Conservation (phyloP, 2,113 vertebrate genomes). For the Pundamilia nyererei region DNA sequence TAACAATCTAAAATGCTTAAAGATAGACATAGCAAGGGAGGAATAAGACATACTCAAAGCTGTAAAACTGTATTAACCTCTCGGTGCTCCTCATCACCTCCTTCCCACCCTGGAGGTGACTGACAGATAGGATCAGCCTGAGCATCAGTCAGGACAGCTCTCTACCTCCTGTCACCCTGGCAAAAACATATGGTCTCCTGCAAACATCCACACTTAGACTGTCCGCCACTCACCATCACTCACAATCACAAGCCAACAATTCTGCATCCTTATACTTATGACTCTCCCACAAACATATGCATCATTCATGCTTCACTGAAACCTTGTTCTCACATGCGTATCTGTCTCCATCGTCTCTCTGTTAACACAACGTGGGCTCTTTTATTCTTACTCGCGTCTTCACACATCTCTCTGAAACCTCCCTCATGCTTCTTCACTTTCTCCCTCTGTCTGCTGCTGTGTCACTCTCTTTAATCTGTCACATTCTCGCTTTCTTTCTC, state of each 20-base stretch:
- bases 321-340: constrained; percentile 12
- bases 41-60: background rate
- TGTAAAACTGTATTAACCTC: constrained; percentile 1
- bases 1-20: background rate
- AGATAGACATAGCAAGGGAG: background rate
- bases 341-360: background rate
- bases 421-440: background rate
- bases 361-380: background rate
- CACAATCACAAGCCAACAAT: background rate
- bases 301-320: constrained; percentile 2
- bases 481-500: background rate
- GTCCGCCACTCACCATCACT: constrained; percentile 2
- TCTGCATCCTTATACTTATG: constrained; percentile 1
- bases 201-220: background rate
- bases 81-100: background rate
- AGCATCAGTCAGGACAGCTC: constrained; percentile 31
- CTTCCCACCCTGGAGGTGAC: constrained; percentile 30
- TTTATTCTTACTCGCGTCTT: background rate
- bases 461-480: background rate
- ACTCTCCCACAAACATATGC: background rate
- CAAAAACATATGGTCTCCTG: constrained; percentile 38
- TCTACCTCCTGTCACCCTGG: constrained; percentile 5
- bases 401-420: background rate
- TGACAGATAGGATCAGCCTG: constrained; percentile 57
- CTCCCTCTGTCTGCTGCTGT: background rate